Evolutionary conservation across 2,113 vertebrate genomes (phyloP), one percentile per base, ranked within the genome.

Genomic region (Regulus satrapa): DNA sequence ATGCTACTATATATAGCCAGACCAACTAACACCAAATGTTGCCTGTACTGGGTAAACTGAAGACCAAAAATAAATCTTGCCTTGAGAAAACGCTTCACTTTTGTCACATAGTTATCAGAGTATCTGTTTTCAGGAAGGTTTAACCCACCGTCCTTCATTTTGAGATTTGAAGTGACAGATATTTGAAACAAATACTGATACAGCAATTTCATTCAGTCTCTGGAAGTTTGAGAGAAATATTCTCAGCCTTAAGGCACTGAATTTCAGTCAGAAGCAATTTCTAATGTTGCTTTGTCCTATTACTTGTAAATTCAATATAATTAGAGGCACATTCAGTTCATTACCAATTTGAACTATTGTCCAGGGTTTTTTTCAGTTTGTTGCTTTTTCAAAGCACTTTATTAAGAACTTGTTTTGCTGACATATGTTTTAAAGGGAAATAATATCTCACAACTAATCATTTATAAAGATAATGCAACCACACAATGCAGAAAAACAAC

Each of bases 241-340:
- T 96, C 67, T 92, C 83, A 97, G 97, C 96, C 97, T 95, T 83
- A 68, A 95, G 97, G 96, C 97, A 91, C 32, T 64, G 79, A 94
- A 95, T 97, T 98, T 96, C 97, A 97, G 89, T 98, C 97, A 97
- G 83, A 97, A 97, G 89, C 96, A 96, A 98, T 97, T 97, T 96
- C 96, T 94, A 97, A 85, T 94, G 80, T 88, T 86, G 91, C 88
- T 95, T 97, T 66, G 36, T 96, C 85, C 94, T 97, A 97, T 97
- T 97, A 97, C 93, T 97, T 97, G 92, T 90, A 98, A 98, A 98
- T 97, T 97, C 97, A 97, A 96, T 97, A 97, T 97, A 98, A 98
- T 98, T 98, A 98, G 95, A 98, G 93, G 95, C 90, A 96, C 97
- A 97, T 91, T 96, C 93, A 94, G 96, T 97, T 98, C 96, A 98